Conservation (phyloP, 1,140 invertebrate species). For the Diabrotica undecimpunctata region DNA sequence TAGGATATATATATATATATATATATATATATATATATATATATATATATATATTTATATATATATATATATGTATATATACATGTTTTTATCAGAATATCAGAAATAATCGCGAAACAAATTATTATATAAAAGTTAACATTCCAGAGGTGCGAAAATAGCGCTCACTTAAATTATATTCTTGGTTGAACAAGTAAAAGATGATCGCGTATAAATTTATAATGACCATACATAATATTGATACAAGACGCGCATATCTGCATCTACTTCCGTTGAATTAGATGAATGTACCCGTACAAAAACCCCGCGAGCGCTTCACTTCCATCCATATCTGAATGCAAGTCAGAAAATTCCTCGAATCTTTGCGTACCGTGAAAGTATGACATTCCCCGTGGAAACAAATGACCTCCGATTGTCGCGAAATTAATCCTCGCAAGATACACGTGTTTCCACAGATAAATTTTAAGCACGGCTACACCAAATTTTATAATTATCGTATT, state of each 20-base stretch:
- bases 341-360: conserved; percentile 11
- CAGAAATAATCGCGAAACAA: too few species aligned
- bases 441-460: conserved; percentile 25
- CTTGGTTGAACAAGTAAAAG: too few species aligned
- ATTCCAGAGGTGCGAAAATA: too few species aligned
- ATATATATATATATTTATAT: too few species aligned
- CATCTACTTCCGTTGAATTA: conserved; percentile 14
- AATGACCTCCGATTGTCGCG: conserved; percentile 15
- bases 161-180: too few species aligned
- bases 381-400: conserved; percentile 19
- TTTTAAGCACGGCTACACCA: conserved; percentile 26
- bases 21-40: too few species aligned
- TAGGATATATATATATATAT: too few species aligned
- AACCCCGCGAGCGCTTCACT: neutral
- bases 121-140: too few species aligned
- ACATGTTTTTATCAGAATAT: too few species aligned
- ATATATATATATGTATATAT: too few species aligned
- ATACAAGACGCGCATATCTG: neutral
- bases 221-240: conserved; percentile 16
- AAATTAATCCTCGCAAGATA: conserved; percentile 21
- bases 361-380: conserved; percentile 18
- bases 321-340: conserved; percentile 9
- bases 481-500: conserved; percentile 44
- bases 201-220: neutral
- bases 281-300: conserved; percentile 5